Percentiles rank a stretch among this genome's conserved stretches.
These are phyloP conservation scores for Reticulitermes speratus DNA, from an alignment of 1,140 invertebrate genomes.

Conservation along the genomic window DNA sequence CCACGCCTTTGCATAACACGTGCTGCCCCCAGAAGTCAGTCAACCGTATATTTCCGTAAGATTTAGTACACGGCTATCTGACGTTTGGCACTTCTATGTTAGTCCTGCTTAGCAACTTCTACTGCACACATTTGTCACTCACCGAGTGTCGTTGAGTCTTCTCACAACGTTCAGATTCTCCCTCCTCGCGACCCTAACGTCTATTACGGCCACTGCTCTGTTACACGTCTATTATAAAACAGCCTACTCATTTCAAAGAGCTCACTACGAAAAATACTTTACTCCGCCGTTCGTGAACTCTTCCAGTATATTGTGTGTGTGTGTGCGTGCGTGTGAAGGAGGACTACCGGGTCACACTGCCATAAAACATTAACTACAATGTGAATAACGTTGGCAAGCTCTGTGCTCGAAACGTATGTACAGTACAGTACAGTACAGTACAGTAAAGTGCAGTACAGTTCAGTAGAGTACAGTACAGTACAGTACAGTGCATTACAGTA, in stretches of 20 bases:
- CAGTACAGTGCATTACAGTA: no score
- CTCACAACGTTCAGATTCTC: not conserved
- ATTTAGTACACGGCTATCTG: no score
- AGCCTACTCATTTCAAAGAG: not conserved
- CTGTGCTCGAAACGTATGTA: no score
- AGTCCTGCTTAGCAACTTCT: not conserved
- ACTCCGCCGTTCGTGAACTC: not conserved
- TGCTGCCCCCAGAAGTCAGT: no score
- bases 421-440: no score
- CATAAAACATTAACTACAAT: no score
- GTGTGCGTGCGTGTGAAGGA: not conserved
- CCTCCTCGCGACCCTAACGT: not conserved
- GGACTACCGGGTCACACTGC: not conserved
- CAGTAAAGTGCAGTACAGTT: no score
- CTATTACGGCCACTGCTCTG: not conserved
- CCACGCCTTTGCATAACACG: no score
- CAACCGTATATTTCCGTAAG: no score
- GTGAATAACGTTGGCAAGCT: no score
- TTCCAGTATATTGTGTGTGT: not conserved
- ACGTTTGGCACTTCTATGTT: no score
- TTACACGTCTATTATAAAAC: not conserved
- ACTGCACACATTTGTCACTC: not conserved
- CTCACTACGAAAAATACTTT: not conserved
- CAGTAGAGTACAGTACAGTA: no score
- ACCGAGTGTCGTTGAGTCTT: not conserved